Conservation (phyloP, 92 coral and sea anemone genomes). For the Phenganax marumi region DNA sequence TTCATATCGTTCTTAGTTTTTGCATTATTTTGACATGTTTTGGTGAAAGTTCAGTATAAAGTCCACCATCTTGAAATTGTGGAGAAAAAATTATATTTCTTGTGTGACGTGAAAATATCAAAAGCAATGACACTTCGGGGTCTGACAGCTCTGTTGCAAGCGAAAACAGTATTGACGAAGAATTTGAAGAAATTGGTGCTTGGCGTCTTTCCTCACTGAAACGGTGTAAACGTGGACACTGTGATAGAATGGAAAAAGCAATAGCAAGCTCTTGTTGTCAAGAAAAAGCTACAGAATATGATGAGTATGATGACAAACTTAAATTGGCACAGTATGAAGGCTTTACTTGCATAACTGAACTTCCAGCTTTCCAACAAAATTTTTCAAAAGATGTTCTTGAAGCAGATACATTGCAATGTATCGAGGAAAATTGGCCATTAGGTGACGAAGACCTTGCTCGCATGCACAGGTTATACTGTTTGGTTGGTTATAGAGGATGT, state of each 20-base stretch:
- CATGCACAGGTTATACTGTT: background rate
- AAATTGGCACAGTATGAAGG: background rate
- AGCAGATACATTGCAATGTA: background rate
- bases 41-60: too few relatives aligned
- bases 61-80: too few relatives aligned
- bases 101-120: too few relatives aligned
- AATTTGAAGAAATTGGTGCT: background rate
- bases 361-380: slow-evolving; percentile 4
- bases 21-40: too few relatives aligned
- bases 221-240: background rate
- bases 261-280: background rate
- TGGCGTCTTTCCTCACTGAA: background rate
- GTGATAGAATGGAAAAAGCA: background rate
- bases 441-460: slow-evolving; percentile 12
- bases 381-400: slow-evolving; percentile 17
- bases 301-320: slow-evolving; percentile 5
- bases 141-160: too few relatives aligned
- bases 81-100: too few relatives aligned
- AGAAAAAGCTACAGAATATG: background rate
- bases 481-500: slow-evolving; percentile 15
- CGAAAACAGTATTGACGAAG: background rate
- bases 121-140: too few relatives aligned
- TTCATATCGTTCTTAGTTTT: too few relatives aligned
- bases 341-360: slow-evolving; percentile 13
- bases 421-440: slow-evolving; percentile 18